These are phyloP conservation scores for Sebastes goodei DNA, from an alignment of 2,797 vertebrate genomes.

Conservation along the genomic window DNA sequence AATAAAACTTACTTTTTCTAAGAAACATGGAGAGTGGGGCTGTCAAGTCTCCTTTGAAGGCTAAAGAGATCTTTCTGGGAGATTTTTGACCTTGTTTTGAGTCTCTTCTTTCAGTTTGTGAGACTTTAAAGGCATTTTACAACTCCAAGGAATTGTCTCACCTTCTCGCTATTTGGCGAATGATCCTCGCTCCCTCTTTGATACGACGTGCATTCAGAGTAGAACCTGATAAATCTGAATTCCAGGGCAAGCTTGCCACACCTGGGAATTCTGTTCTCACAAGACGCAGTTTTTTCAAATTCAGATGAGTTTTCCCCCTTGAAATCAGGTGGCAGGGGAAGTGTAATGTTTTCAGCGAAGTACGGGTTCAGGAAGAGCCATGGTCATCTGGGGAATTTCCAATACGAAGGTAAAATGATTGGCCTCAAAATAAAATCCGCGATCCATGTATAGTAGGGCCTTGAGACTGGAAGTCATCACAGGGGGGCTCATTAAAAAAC, in stretches of 20 bases:
- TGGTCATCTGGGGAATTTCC: conserved; percentile 67
- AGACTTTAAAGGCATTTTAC: conserved; percentile 30
- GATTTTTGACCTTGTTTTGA: conserved; percentile 37
- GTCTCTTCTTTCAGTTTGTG: conserved; percentile 9
- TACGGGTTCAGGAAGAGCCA: conserved; percentile 56
- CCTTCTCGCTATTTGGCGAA: conserved; percentile 48
- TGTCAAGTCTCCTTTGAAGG: conserved; percentile 5
- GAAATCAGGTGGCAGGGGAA: conserved; percentile 54
- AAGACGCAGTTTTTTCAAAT: conserved; percentile 47
- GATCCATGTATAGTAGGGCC: conserved; percentile 32
- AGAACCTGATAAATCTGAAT: conserved; percentile 69
- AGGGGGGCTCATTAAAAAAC: conserved; percentile 76
- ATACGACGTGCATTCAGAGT: conserved; percentile 46
- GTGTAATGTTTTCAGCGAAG: conserved; percentile 55
- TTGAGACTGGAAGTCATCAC: conserved; percentile 64
- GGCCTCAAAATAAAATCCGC: conserved; percentile 56
- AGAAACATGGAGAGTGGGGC: background rate
- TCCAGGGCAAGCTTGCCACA: conserved; percentile 59
- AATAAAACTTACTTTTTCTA: background rate
- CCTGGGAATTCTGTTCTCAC: conserved; percentile 66
- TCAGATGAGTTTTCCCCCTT: conserved; percentile 37
- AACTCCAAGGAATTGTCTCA: conserved; percentile 43
- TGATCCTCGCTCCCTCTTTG: conserved; percentile 56
- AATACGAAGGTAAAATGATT: conserved; percentile 67
- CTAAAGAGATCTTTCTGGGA: background rate